Evolutionary conservation across 2,113 vertebrate species (phyloP), one percentile per base, ranked within the genome.

Genomic region (Micronycteris hirsuta): DNA sequence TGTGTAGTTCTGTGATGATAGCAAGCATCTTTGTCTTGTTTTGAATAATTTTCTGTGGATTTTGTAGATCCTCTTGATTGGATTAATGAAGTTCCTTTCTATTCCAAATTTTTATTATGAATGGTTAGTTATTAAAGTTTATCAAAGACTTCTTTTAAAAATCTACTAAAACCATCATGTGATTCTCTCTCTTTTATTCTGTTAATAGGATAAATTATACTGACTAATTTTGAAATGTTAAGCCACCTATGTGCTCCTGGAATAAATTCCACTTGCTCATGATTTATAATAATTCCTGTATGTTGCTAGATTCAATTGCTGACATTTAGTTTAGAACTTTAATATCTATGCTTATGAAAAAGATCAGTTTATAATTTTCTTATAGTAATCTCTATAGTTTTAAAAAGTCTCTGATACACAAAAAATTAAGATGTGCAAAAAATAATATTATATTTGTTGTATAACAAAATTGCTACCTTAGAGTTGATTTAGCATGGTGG

Each of bases 241-340:
- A 93, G 76, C 5, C 9, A 80, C 28, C 13, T 28, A 26, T 24
- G 17, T 26, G 68, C 78, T 92, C 52, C 56, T 92, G n/a, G 47
- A 92, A 86, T 82, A 86, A 89, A 83, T 28, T 86, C 52, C 16
- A 92, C 31, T 71, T 82, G 43, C 7, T 74, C 43, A 89, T 74
- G 58, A 83, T 92, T 86, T 41, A 81, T 52, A 78, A 87, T 58
- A 73, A 92, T 84, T 93, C 95, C 49, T 89, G 43, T 76, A 80
- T 65, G 76, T 86, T 76, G 33, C 52, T 87, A 20, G 28, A 86
- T 89, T 96, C 36, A 78, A 74, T 52, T 92, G 15, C 67, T 94
- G n/a, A 68, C 17, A 95, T 77, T 81, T 96, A n/a, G n/a, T 77
- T 94, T 87, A 87, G 54, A 19, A 85, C 52, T 91, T 93, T 94